These are phyloP conservation scores for Anastatus disparis DNA, from an alignment of 1,140 invertebrate species.

Conservation along the genomic window DNA sequence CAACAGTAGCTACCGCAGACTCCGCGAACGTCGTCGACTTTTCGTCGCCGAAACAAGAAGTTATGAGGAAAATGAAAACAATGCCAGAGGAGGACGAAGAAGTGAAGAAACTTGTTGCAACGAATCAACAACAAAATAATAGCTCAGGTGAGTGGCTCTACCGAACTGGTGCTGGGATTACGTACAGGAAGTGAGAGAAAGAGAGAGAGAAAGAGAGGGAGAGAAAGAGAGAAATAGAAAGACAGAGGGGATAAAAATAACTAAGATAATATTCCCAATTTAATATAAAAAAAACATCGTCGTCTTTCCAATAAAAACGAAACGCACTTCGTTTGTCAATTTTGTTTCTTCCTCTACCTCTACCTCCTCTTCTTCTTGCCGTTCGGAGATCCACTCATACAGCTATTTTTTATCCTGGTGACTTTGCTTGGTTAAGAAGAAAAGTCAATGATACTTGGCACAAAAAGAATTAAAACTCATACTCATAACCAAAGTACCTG, in stretches of 20 bases:
- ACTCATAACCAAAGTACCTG: constrained; percentile 44
- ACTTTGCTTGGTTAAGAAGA: not conserved
- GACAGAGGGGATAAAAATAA: too few species aligned
- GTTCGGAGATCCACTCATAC: not conserved
- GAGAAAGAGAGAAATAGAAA: too few species aligned
- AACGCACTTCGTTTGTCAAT: not conserved
- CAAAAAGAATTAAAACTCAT: not conserved
- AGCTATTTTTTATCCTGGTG: not conserved
- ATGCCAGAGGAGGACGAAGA: constrained; percentile 33
- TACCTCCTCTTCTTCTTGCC: constrained; percentile 14
- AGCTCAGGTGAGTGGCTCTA: constrained; percentile 63
- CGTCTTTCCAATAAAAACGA: constrained; percentile 29
- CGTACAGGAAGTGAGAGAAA: constrained; percentile 54
- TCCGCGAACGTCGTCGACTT: constrained; percentile 37
- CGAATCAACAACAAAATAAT: constrained; percentile 50
- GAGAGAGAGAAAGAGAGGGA: not conserved
- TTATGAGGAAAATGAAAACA: constrained; percentile 18
- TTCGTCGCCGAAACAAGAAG: constrained; percentile 24
- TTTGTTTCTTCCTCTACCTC: constrained; percentile 9
- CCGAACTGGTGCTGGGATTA: constrained; percentile 52
- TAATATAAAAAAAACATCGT: too few species aligned
- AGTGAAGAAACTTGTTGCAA: constrained; percentile 49
- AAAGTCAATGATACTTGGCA: too few species aligned
- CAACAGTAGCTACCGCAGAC: constrained; percentile 35
- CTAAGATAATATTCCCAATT: too few species aligned